Evolutionary conservation across 2,113 vertebrate species (phyloP).

Genomic region (Oncorhynchus kisutch): DNA sequence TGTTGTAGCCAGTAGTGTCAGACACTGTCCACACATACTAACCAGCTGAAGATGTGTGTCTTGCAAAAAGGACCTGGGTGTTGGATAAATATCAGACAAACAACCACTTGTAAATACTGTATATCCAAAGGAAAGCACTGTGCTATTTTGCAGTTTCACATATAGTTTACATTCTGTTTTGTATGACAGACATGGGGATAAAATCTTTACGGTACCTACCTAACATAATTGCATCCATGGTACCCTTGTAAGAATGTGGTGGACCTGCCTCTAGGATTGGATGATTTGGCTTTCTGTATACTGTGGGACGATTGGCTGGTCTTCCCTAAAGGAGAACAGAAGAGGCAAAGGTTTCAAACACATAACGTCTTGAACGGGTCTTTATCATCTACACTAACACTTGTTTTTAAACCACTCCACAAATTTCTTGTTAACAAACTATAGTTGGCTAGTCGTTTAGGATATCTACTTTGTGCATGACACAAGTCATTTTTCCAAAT

Average conservation of each 20-base stretch:
- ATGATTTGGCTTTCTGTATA: constrained; percentile 27
- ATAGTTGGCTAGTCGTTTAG: too few species aligned
- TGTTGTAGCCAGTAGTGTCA: constrained; percentile 63
- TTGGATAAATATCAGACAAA: not conserved
- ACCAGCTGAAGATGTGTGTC: constrained; percentile 80
- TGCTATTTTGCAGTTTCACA: not conserved
- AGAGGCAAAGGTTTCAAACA: not conserved
- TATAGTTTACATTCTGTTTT: not conserved
- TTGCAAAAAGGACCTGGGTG: constrained; percentile 72
- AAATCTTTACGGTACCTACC: constrained; percentile 64
- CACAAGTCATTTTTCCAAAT: too few species aligned
- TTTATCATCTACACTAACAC: not conserved
- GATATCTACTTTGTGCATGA: too few species aligned
- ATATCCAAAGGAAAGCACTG: not conserved
- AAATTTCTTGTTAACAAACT: too few species aligned
- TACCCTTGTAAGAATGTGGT: constrained; percentile 75
- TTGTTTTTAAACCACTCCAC: too few species aligned
- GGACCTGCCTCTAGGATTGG: not conserved
- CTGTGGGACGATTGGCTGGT: constrained; percentile 40
- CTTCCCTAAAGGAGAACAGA: constrained; percentile 59
- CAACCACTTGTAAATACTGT: not conserved
- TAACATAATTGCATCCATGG: constrained; percentile 79
- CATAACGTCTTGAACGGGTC: not conserved
- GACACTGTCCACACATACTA: constrained; percentile 81
- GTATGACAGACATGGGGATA: not conserved